A percentile compares a stretch with the other conserved stretches of the same genome.
phyloP scores from a whole-genome alignment of 92 coral and sea anemone genomes.

The Parazoanthus atlanticus region DNA sequence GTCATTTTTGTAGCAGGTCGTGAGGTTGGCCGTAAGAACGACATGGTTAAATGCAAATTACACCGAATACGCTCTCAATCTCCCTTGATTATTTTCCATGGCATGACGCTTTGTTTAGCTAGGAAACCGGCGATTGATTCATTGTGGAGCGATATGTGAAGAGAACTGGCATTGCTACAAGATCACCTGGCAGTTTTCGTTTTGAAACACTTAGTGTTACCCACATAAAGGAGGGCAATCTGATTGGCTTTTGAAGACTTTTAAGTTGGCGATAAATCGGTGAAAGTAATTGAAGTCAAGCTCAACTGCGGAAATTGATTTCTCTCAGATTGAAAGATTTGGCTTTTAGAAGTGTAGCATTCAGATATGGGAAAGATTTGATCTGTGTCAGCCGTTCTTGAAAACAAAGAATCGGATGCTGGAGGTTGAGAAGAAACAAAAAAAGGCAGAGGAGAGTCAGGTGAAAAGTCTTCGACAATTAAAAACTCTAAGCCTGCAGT shows the following conservation, averaged over 20 bases:
- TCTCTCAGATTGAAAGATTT: background rate
- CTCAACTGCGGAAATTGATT: background rate
- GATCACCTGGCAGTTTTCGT: background rate
- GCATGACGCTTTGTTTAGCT: background rate
- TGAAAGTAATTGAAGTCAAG: background rate
- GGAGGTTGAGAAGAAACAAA: background rate
- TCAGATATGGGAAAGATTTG: background rate
- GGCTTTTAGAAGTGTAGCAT: background rate
- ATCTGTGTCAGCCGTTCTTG: background rate
- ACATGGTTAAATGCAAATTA: background rate
- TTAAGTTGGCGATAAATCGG: slow-evolving; percentile 1
- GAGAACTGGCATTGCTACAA: background rate
- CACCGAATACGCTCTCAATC: background rate
- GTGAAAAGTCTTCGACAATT: background rate
- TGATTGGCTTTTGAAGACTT: slow-evolving; percentile 28
- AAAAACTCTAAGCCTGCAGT: background rate
- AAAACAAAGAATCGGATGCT: background rate
- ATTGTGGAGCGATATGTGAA: background rate
- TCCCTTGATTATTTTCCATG: background rate
- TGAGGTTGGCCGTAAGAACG: background rate
- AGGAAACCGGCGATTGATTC: background rate
- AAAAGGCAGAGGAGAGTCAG: background rate
- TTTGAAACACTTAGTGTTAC: background rate
- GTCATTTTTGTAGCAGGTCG: background rate
- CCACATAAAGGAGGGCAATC: background rate